phyloP scores from a whole-genome alignment of 2,888 invertebrate genomes.

The Platycnemis pennipes region DNA sequence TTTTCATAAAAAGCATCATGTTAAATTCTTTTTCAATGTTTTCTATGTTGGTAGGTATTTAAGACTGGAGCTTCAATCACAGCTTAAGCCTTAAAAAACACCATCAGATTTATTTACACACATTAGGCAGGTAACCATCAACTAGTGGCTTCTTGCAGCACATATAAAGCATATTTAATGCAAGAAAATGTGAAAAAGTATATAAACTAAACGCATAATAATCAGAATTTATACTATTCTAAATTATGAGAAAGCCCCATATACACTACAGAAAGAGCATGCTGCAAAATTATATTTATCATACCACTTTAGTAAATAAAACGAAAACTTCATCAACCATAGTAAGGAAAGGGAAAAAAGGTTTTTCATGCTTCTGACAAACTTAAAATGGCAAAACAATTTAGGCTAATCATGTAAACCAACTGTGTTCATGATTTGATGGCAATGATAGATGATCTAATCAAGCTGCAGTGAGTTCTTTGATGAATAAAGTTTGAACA shows the following conservation, averaged over 20 bases:
- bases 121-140: slow-evolving; percentile 63
- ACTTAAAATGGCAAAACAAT: slow-evolving; percentile 62
- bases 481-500: slow-evolving; percentile 61
- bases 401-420: slow-evolving; percentile 64
- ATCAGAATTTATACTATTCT: slow-evolving; percentile 65
- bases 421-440: slow-evolving; percentile 67
- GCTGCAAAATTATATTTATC: slow-evolving; percentile 68
- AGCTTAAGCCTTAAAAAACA: slow-evolving; percentile 15
- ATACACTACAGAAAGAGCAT: slow-evolving; percentile 67
- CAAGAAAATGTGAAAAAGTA: slow-evolving; percentile 66
- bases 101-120: slow-evolving; percentile 54
- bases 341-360: slow-evolving; percentile 67
- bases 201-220: slow-evolving; percentile 64
- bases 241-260: slow-evolving; percentile 66
- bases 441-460: slow-evolving; percentile 66
- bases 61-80: slow-evolving; percentile 12
- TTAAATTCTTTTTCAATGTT: slow-evolving; percentile 6
- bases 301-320: slow-evolving; percentile 66
- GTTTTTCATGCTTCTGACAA: slow-evolving; percentile 59
- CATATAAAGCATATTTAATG: slow-evolving; percentile 66
- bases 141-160: slow-evolving; percentile 67
- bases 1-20: slow-evolving; percentile 9
- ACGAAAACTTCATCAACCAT: slow-evolving; percentile 67
- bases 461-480: slow-evolving; percentile 62
- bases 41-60: not conserved